Percentiles rank a stretch among this genome's conserved stretches.
phyloP scores from a whole-genome alignment of 2,888 invertebrate species.

The Hydrotaea cyrtoneurina region DNA sequence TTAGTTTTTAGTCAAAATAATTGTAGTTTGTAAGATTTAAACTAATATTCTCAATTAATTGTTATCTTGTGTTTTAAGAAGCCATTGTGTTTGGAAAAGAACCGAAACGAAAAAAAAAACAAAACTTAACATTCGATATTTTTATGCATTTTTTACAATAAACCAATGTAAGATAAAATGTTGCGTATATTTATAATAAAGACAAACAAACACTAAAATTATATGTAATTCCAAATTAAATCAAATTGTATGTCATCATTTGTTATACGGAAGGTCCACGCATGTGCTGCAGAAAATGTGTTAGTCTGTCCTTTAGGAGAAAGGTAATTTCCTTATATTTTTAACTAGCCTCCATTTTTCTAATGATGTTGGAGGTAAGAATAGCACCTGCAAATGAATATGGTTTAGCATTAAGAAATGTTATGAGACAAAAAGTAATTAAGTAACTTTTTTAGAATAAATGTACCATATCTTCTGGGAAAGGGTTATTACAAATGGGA shows the following conservation, averaged over 20 bases:
- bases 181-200: conserved; percentile 43
- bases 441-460: too few species aligned
- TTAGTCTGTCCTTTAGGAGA: too few species aligned
- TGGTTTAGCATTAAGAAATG: too few species aligned
- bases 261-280: too few species aligned
- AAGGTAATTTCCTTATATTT: too few species aligned
- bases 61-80: conserved; percentile 64
- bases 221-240: conserved; percentile 19
- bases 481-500: too few species aligned
- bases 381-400: too few species aligned
- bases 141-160: conserved; percentile 49
- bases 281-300: too few species aligned
- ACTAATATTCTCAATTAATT: conserved; percentile 55
- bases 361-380: too few species aligned
- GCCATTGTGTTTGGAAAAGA: conserved; percentile 37
- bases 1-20: conserved; percentile 16
- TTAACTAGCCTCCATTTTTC: too few species aligned
- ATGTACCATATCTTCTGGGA: too few species aligned
- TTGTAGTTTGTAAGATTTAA: conserved; percentile 38
- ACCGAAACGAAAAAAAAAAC: conserved; percentile 28
- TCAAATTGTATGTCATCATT: not conserved
- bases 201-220: not conserved
- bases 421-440: too few species aligned
- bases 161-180: conserved; percentile 35
- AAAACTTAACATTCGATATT: conserved; percentile 38